Base-by-base conservation (phyloP, 2,113 vertebrate genomes). In the Scopus umbretta region DNA sequence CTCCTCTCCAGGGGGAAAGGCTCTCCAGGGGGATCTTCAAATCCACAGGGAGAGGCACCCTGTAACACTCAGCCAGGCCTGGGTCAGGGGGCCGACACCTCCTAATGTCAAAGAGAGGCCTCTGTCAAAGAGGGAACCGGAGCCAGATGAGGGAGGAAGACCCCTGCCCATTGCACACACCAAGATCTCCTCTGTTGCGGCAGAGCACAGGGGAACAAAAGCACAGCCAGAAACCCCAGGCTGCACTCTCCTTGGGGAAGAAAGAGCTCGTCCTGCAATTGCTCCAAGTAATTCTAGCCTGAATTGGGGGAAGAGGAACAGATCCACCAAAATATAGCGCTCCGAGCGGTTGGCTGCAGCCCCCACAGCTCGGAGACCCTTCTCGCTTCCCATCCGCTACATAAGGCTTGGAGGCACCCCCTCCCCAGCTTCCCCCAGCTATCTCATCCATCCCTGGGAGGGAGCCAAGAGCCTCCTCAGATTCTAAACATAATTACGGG, bases 1-100 rank as follows among this genome's bases (percentile, higher is more conserved):
- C 97, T 66, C 97, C 97, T 53, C 59, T 95, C 97, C 97, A 98
- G 29, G 95, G 95, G 8, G 95, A 96, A 70, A 78, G 70, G 26
- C 27, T 90, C 49, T 97, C 74, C 7, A 1, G 4, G 6, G 87
- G 38, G 43, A 98, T 80, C 40, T 94, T 80, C 84, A 98, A 72
- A 66, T 98, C 97, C 58, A 34, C 40, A 0, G 96, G 96, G 73
- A 96, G 88, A 52, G 97, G 98, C 30, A 97, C 95, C 13, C 53
- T 42, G 59, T 95, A 97, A 53, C 20, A 7, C 66, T 92, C 97
- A 34, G 58, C 73, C 75, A 88, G 72, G 43, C 40, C 70, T 0
- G 3, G 68, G 8, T 92, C 93, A 30, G 86, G 71, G 42, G 76
- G 7, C 8, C 19, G 42, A 38, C 96, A 95, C 43, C 81, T 96